phyloP scores from a whole-genome alignment of 1,140 invertebrate species.

The Diabrotica undecimpunctata region DNA sequence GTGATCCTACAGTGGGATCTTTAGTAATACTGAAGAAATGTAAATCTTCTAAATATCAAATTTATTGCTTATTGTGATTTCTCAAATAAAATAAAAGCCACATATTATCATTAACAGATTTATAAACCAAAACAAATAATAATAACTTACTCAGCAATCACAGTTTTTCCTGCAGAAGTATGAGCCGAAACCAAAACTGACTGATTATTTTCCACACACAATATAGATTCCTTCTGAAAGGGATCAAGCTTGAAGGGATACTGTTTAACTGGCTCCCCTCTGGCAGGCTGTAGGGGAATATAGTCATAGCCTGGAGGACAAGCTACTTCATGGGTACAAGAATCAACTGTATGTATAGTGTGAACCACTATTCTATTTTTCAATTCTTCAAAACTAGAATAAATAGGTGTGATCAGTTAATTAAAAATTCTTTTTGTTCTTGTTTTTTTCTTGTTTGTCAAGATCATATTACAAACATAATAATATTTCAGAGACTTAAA shows the following conservation, averaged over 20 bases:
- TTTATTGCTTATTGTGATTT: too few species aligned
- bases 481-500: too few species aligned
- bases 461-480: too few species aligned
- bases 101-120: too few species aligned
- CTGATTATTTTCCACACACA: constrained; percentile 96
- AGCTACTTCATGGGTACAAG: constrained; percentile 91
- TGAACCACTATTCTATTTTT: constrained; percentile 74
- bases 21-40: too few species aligned
- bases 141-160: constrained; percentile 89
- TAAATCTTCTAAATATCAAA: too few species aligned
- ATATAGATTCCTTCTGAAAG: constrained; percentile 96
- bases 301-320: constrained; percentile 83
- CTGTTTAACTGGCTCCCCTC: constrained; percentile 77
- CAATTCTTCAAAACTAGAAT: constrained; percentile 59
- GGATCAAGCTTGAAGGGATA: constrained; percentile 96
- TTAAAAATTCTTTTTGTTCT: not conserved
- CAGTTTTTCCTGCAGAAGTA: constrained; percentile 99
- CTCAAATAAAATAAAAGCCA: too few species aligned
- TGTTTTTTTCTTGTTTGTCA: too few species aligned
- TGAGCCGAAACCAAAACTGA: constrained; percentile 98
- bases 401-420: not conserved
- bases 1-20: too few species aligned
- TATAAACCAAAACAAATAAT: constrained; percentile 11
- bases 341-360: constrained; percentile 81
- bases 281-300: constrained; percentile 61